These are phyloP conservation scores for Varanus salvator DNA, from an alignment of 2,113 vertebrate species.

Conservation along the genomic window DNA sequence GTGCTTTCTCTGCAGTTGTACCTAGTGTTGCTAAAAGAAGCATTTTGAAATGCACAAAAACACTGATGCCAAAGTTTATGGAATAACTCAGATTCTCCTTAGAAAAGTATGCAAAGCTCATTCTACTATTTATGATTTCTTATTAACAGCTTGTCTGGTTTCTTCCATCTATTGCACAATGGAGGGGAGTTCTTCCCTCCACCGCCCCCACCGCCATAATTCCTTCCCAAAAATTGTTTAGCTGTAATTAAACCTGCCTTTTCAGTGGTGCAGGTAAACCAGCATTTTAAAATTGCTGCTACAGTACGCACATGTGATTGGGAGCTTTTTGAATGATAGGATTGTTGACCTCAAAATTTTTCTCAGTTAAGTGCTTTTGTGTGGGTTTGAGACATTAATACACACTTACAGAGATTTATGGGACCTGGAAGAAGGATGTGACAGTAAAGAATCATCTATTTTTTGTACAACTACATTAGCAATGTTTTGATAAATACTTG, in stretches of 20 bases:
- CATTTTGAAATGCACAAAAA: slow-evolving; percentile 18
- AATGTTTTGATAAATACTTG: background rate
- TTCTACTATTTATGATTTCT: background rate
- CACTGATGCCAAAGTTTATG: background rate
- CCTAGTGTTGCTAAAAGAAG: slow-evolving; percentile 36
- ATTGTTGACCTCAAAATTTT: background rate
- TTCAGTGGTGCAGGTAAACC: background rate
- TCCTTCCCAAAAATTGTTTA: background rate
- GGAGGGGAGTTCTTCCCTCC: background rate
- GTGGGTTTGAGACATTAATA: background rate
- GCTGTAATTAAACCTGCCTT: background rate
- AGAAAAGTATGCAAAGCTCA: background rate
- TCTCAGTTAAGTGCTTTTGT: background rate
- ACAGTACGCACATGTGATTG: background rate
- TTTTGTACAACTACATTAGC: background rate
- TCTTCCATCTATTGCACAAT: background rate
- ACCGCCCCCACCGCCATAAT: too few species aligned
- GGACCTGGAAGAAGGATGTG: background rate
- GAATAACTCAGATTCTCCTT: slow-evolving; percentile 34
- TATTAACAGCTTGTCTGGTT: background rate
- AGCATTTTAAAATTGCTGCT: background rate
- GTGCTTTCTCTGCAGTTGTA: slow-evolving; percentile 23
- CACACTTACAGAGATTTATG: background rate
- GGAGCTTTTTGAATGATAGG: background rate
- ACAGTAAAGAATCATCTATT: background rate